Evolutionary conservation across 2,888 invertebrate species (phyloP).

Genomic region (Pasiphila rectangulata): DNA sequence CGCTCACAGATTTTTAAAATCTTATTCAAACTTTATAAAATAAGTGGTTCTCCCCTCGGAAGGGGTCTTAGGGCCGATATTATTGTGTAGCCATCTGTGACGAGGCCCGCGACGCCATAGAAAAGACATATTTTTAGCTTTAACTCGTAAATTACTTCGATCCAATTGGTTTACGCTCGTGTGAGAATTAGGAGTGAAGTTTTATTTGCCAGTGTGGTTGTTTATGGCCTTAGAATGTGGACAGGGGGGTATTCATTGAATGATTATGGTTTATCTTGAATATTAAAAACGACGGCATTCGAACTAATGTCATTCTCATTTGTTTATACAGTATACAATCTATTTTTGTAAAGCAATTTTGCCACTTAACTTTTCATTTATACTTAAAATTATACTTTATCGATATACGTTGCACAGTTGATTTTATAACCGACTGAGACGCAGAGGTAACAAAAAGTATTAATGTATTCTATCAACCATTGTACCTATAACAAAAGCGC

Average conservation of each 20-base stretch:
- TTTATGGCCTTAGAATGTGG: constrained; percentile 45
- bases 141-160: constrained; percentile 77
- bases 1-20: constrained; percentile 72
- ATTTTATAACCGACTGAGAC: too few relatives aligned
- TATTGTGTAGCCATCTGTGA: constrained; percentile 80
- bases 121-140: constrained; percentile 80
- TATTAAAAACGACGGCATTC: background rate
- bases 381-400: too few relatives aligned
- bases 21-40: constrained; percentile 80
- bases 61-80: constrained; percentile 62
- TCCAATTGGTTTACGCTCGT: constrained; percentile 78
- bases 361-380: too few relatives aligned
- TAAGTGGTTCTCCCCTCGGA: constrained; percentile 67
- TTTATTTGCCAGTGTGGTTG: constrained; percentile 70
- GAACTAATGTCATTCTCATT: too few relatives aligned
- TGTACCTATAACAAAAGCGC: too few relatives aligned
- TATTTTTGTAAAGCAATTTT: too few relatives aligned
- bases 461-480: too few relatives aligned
- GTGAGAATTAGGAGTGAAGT: constrained; percentile 69
- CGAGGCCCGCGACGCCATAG: constrained; percentile 65
- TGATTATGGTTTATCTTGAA: constrained; percentile 22
- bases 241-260: constrained; percentile 20
- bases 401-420: too few relatives aligned
- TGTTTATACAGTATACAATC: too few relatives aligned
- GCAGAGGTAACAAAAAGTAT: too few relatives aligned